Percentiles rank a stretch among this genome's conserved stretches.
Evolutionary conservation across 2,113 vertebrate species (phyloP).

Genomic region (Leptobrachium leishanense): DNA sequence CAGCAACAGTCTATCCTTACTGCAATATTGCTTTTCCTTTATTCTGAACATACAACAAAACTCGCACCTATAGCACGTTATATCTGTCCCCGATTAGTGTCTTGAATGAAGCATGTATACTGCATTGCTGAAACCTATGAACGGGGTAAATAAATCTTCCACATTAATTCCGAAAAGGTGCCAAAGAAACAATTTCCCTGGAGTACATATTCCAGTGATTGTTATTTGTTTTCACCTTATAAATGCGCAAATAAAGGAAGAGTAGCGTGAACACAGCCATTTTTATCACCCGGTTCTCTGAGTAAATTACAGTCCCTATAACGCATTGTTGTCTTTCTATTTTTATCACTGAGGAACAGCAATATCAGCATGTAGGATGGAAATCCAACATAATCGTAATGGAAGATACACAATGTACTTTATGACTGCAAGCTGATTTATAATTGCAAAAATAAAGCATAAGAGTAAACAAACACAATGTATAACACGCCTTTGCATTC

Average conservation of each 20-base stretch:
- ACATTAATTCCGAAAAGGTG: slow-evolving; percentile 48
- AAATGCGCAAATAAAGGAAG: slow-evolving; percentile 48
- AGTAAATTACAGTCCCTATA: slow-evolving; percentile 47
- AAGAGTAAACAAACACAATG: background rate
- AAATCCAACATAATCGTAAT: slow-evolving; percentile 44
- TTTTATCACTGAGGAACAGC: slow-evolving; percentile 47
- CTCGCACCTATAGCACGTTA: slow-evolving; percentile 42
- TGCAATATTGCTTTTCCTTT: background rate
- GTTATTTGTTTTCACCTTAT: slow-evolving; percentile 47
- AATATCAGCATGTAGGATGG: slow-evolving; percentile 48
- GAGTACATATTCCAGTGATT: slow-evolving; percentile 45
- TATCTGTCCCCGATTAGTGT: slow-evolving; percentile 36
- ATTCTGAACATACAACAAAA: slow-evolving; percentile 39
- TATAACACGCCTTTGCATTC: slow-evolving; percentile 31
- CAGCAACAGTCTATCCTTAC: too few relatives aligned
- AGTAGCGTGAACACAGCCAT: slow-evolving; percentile 34
- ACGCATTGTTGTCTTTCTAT: slow-evolving; percentile 46
- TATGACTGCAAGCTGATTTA: slow-evolving; percentile 37
- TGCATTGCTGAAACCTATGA: slow-evolving; percentile 26
- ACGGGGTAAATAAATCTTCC: slow-evolving; percentile 49
- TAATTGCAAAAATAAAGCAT: slow-evolving; percentile 26
- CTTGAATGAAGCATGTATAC: slow-evolving; percentile 28
- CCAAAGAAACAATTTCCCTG: slow-evolving; percentile 46
- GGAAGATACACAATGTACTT: slow-evolving; percentile 45
- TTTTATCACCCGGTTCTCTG: slow-evolving; percentile 46